phyloP scores from a whole-genome alignment of 1,140 invertebrate species.

The Pogonognathellus flavescens region DNA sequence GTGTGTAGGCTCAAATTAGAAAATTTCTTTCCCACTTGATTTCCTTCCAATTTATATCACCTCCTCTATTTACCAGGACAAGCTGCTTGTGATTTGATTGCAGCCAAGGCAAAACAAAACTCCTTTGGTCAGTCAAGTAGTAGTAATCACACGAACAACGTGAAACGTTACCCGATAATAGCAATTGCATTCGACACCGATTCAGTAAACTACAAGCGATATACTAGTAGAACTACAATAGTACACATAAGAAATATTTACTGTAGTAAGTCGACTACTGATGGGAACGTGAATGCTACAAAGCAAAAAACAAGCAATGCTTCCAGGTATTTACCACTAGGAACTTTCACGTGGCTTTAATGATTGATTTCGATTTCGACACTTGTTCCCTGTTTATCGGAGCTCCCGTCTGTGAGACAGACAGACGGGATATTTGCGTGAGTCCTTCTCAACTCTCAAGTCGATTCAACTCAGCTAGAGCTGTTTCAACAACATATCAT shows the following conservation, averaged over 20 bases:
- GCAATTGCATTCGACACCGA: background rate
- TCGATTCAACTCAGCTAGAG: slow-evolving; percentile 7
- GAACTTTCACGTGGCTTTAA: slow-evolving; percentile 13
- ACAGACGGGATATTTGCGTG: slow-evolving; percentile 52
- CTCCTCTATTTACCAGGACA: background rate
- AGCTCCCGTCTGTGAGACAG: slow-evolving; percentile 18
- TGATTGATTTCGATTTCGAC: slow-evolving; percentile 54
- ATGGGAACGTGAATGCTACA: no score
- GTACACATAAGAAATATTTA: no score
- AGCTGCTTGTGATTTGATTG: background rate
- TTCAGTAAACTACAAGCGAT: no score
- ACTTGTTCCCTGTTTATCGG: slow-evolving; percentile 40
- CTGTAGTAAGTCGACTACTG: no score
- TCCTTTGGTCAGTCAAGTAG: background rate
- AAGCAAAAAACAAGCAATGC: background rate
- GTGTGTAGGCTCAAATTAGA: slow-evolving; percentile 37
- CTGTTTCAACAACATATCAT: background rate
- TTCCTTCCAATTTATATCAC: slow-evolving; percentile 41
- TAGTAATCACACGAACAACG: slow-evolving; percentile 11
- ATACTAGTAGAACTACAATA: no score
- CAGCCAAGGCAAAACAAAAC: background rate
- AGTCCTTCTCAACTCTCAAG: slow-evolving; percentile 24
- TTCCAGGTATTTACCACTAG: background rate
- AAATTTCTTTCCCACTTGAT: slow-evolving; percentile 35
- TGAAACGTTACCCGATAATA: slow-evolving; percentile 5